Base-by-base conservation (phyloP, 2,113 vertebrate genomes). In the Machaerirhynchus nigripectus region DNA sequence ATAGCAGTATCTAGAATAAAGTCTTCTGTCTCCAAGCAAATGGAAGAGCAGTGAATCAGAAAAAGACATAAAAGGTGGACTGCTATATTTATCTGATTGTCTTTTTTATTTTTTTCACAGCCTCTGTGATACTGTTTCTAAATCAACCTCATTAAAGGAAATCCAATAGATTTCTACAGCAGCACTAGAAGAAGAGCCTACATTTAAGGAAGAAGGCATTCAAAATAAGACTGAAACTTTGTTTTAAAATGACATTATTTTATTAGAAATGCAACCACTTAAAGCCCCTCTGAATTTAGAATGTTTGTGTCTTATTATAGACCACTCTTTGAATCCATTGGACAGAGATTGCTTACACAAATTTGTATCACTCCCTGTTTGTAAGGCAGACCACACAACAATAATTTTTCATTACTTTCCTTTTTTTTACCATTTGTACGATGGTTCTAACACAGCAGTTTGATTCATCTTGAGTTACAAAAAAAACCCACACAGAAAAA, bases 1-100 rank as follows among this genome's bases (percentile, higher is more conserved):
- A 98, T 98, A 98, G 97, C 95, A 98, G 95, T 97, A 97, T 98
- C 94, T 95, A 97, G 97, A 97, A 97, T 89, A 94, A 97, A 97
- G 92, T 84, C 70, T 91, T 97, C 96, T 97, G 88, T 97, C 96
- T 97, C 89, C 78, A 77, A 94, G 84, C 18, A 18, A 95, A 96
- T 85, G 76, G 15, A 69, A 50, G 39, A 91, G 65, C 65, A 93
- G 50, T 61, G 87, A 87, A 88, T 87, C 20, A 85, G 53, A 87
- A 63, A 80, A 67, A 68, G 44, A 37, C 70, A 40, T 78, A 93
- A 96, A 96, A 95, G 60, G 11, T 22, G 1, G 15, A 39, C 56
- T 79, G 37, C 6, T 86, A n/a, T 33, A 80, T 80, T 91, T 74
- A 84, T 73, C 24, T 70, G 33, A 56, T 80, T 94, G 57, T 78